Conservation (phyloP, 2,888 invertebrate genomes). For the Machimus atricapillus region DNA sequence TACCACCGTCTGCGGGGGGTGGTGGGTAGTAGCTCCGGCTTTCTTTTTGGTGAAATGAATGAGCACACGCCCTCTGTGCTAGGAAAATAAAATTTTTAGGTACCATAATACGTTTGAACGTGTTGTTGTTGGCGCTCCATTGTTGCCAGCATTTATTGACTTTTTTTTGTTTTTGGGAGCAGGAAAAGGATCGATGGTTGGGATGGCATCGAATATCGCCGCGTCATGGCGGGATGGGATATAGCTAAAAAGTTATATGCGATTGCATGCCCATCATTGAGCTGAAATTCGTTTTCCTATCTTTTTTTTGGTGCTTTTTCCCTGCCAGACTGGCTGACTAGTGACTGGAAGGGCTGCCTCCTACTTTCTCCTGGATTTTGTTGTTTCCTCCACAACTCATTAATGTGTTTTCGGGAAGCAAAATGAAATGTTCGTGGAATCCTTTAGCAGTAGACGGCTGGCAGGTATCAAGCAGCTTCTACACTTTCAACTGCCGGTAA, state of each 20-base stretch:
- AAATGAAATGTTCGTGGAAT: neutral
- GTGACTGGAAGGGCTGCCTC: neutral
- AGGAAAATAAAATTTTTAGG: neutral
- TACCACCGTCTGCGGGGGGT: neutral
- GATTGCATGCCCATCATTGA: neutral
- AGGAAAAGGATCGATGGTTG: neutral
- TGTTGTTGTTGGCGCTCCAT: neutral
- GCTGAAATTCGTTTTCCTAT: neutral
- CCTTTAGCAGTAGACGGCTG: neutral
- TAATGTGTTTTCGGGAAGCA: neutral
- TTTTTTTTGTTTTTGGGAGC: neutral
- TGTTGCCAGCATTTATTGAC: neutral
- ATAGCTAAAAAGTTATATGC: neutral
- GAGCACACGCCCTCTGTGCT: neutral
- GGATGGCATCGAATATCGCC: neutral
- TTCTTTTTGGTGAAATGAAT: neutral
- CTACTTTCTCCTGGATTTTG: neutral
- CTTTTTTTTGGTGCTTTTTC: neutral
- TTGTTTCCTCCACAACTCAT: neutral
- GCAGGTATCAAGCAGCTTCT: neutral
- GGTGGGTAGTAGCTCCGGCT: neutral
- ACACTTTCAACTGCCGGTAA: neutral
- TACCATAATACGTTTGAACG: neutral
- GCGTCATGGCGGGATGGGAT: neutral
- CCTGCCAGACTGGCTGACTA: neutral